Conservation (phyloP, 1,140 invertebrate species). For the Hermatobates lingyangjiaoensis region DNA sequence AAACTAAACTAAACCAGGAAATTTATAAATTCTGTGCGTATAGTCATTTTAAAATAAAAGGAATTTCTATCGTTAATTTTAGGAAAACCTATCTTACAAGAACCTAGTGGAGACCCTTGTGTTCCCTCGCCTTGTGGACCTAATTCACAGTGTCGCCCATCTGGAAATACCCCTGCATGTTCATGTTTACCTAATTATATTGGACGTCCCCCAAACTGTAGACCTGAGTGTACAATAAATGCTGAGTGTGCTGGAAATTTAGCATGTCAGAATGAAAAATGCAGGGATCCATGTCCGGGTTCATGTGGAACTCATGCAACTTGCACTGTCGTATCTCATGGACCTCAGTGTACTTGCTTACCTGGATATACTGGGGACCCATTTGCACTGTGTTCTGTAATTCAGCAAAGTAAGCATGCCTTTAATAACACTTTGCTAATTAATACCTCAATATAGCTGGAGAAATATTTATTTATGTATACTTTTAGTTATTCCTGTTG, state of each 20-base stretch:
- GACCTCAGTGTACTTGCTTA: constrained; percentile 58
- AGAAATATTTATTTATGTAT: not conserved
- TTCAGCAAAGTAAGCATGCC: constrained; percentile 19
- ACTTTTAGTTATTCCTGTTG: constrained; percentile 19
- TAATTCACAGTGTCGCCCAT: constrained; percentile 53
- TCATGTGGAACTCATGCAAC: constrained; percentile 65
- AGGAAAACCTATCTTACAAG: constrained; percentile 7
- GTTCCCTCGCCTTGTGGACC: constrained; percentile 60
- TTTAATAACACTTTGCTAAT: not conserved
- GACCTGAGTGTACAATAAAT: constrained; percentile 63
- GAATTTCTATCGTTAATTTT: not conserved
- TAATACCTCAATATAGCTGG: not conserved
- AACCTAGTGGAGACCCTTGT: constrained; percentile 42
- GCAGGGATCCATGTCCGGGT: constrained; percentile 63
- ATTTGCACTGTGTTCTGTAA: constrained; percentile 46
- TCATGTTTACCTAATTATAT: constrained; percentile 57
- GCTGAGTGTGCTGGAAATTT: constrained; percentile 60
- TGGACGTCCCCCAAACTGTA: constrained; percentile 58
- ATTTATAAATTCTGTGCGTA: not conserved
- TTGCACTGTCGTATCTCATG: constrained; percentile 62
- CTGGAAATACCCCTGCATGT: constrained; percentile 49
- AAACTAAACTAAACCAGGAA: not conserved
- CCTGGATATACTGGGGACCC: constrained; percentile 65
- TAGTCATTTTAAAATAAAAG: too few relatives aligned
- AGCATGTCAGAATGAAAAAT: constrained; percentile 62